Evolutionary conservation across 1,140 invertebrate genomes (phyloP).

Genomic region (Lepidurus couesii): DNA sequence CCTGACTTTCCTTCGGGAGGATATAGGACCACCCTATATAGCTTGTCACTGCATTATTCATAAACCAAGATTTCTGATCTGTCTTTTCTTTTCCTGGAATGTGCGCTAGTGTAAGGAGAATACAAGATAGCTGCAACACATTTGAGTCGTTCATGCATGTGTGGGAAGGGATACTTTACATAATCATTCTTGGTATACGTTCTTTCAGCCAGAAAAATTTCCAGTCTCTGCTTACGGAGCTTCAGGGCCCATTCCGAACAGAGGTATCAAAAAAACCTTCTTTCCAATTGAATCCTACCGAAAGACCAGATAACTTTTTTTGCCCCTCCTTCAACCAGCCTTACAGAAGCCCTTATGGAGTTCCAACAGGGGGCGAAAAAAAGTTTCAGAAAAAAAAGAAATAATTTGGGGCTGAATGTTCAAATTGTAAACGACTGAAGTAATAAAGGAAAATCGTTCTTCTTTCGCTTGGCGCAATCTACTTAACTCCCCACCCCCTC

Average conservation of each 20-base stretch:
- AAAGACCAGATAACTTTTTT: neutral
- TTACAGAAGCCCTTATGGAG: neutral
- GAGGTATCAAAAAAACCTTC: neutral
- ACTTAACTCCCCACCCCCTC: neutral
- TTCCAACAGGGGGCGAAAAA: neutral
- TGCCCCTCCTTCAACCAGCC: neutral
- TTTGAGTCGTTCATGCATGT: slow-evolving; percentile 15
- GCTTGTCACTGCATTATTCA: slow-evolving; percentile 6
- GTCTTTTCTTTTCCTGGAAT: neutral
- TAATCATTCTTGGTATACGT: neutral
- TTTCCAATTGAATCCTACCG: slow-evolving; percentile 1
- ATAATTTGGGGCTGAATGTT: neutral
- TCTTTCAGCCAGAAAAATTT: neutral
- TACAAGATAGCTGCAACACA: slow-evolving; percentile 22
- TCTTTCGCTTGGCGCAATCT: neutral
- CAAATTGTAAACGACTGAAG: no score
- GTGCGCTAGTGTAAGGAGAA: slow-evolving; percentile 14
- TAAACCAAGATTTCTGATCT: slow-evolving; percentile 2
- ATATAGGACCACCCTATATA: neutral
- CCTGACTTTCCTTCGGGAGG: neutral
- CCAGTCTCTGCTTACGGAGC: neutral
- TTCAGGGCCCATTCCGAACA: neutral
- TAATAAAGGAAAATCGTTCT: neutral
- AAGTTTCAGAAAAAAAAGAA: neutral
- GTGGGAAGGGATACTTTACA: neutral